Base-by-base conservation (phyloP, 1,140 invertebrate species). In the Kradibia gibbosae region DNA sequence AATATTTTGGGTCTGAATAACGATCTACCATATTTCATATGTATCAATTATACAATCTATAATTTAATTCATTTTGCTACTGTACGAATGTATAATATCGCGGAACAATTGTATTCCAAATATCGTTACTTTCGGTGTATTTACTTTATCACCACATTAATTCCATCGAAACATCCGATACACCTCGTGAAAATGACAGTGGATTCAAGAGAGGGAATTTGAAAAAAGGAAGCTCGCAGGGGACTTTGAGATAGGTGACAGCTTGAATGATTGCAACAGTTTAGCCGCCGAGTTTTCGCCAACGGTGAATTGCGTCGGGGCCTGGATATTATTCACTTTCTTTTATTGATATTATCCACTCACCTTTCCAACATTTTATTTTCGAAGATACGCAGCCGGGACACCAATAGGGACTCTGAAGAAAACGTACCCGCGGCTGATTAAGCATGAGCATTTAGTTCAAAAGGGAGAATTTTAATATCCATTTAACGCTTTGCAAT, bases 231-330 rank as follows among this genome's bases (percentile, higher is more conserved):
- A 31, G 25, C n/a, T 20, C 34, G 48, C 11, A 82, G 85, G 81
- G 84, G 81, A 78, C 71, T 31, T 0, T 79, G 82, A 85, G 83
- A 85, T 89, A 90, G 90, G 89, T 90, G 89, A 90, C 89, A 90
- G 89, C 88, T 90, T 90, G 89, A 90, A 86, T 85, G 88, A 90
- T 90, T 89, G 88, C 73, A 80, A 82, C 83, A 87, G 84, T 83
- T 79, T 15, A 39, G 42, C 15, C 15, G 36, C 34, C 48, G 48
- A 15, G 17, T 60, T 74, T 60, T 48, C 45, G 39, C 57, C 57
- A 39, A 1, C 25, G 55, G 55, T 15, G 8, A 60, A 67, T 67
- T 36, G n/a, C 60, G 15, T 60, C 55, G 62, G 28, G 71, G 20
- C 36, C 22, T 48, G 28, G 25, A 13, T 20, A 20, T 15, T 48